These are phyloP conservation scores for Entomobrya proxima DNA, from an alignment of 2,888 invertebrate genomes.

Conservation along the genomic window DNA sequence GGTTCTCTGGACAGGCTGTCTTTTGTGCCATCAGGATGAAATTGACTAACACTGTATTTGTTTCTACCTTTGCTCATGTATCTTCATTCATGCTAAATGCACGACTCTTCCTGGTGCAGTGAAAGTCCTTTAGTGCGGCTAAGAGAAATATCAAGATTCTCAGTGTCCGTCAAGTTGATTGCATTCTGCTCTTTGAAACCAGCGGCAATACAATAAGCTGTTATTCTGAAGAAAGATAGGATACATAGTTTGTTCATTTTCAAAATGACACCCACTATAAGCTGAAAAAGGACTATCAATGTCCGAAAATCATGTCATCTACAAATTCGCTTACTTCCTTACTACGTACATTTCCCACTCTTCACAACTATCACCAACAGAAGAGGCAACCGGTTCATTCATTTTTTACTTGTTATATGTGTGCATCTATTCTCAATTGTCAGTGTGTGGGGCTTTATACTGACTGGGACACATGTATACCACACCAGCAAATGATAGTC, in stretches of 20 bases:
- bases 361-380: neutral
- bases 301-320: conserved; percentile 1
- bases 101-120: conserved; percentile 3
- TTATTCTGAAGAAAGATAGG: neutral
- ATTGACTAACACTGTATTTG: neutral
- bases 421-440: too few species aligned
- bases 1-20: neutral
- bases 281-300: neutral
- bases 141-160: conserved; percentile 4
- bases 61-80: neutral
- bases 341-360: neutral
- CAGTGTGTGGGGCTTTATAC: neutral
- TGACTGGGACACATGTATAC: neutral
- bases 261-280: neutral
- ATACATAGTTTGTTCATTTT: neutral
- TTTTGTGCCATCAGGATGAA: neutral
- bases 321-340: neutral
- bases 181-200: neutral
- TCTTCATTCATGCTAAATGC: neutral
- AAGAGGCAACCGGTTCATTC: neutral
- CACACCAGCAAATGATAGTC: neutral
- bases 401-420: neutral
- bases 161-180: conserved; percentile 11
- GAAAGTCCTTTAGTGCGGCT: neutral
- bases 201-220: too few species aligned